Evolutionary conservation across 2,113 vertebrate species (phyloP).

Genomic region (Notarius lentiginosus): DNA sequence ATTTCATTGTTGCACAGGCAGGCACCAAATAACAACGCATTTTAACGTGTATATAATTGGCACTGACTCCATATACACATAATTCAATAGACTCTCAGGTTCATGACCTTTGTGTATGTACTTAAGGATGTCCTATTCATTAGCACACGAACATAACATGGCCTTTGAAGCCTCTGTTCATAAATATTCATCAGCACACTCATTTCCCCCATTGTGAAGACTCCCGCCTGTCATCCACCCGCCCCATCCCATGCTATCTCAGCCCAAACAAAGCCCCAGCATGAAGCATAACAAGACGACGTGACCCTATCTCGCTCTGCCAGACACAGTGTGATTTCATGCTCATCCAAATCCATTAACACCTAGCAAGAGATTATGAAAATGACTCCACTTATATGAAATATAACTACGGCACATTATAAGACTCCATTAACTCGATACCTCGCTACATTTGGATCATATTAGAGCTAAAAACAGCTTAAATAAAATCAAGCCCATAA

Average conservation of each 20-base stretch:
- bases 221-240: background rate
- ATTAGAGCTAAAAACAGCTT: background rate
- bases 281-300: background rate
- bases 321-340: conserved; percentile 2
- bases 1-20: background rate
- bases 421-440: background rate
- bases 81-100: background rate
- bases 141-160: conserved; percentile 11
- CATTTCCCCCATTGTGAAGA: background rate
- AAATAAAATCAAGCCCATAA: background rate
- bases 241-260: background rate
- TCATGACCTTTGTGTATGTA: background rate
- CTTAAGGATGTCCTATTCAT: background rate
- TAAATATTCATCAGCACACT: conserved; percentile 48
- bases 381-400: background rate
- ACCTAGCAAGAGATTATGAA: background rate
- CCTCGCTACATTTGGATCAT: background rate
- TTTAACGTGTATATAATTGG: background rate
- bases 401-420: background rate
- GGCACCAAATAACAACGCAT: background rate
- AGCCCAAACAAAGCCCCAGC: conserved; percentile 39
- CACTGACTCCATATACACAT: background rate
- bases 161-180: conserved; percentile 29
- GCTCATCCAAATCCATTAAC: conserved; percentile 7
- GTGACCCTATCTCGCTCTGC: conserved; percentile 11